Conservation (phyloP, 2,888 invertebrate species). For the Zelleria hepariella region DNA sequence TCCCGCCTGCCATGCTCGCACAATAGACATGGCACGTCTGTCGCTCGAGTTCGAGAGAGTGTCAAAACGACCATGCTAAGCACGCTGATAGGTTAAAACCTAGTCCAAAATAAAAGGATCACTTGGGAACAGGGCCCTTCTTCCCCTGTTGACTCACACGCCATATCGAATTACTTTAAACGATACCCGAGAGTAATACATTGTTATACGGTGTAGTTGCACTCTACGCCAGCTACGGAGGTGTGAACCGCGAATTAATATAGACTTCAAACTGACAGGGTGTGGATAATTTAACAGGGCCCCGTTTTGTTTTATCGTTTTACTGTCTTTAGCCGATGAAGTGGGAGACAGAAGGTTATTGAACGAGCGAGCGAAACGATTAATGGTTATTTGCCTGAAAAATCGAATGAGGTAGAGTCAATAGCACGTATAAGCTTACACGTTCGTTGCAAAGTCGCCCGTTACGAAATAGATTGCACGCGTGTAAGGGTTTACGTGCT, state of each 20-base stretch:
- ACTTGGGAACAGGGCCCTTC: background rate
- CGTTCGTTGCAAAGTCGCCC: too few species aligned
- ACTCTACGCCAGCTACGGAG: background rate
- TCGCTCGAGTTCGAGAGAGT: too few species aligned
- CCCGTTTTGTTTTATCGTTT: background rate
- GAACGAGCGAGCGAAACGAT: background rate
- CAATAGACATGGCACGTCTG: too few species aligned
- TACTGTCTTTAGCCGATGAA: background rate
- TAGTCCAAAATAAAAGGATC: too few species aligned
- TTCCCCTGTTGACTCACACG: constrained; percentile 5
- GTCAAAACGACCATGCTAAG: too few species aligned
- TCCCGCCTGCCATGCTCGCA: too few species aligned
- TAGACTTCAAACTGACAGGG: background rate
- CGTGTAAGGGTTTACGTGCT: too few species aligned
- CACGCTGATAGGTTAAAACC: too few species aligned
- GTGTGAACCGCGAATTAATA: constrained; percentile 4
- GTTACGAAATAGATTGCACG: too few species aligned
- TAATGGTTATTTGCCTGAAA: too few species aligned
- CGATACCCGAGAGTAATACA: background rate
- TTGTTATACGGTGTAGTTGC: background rate
- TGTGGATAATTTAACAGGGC: background rate
- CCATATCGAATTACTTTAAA: constrained; percentile 4
- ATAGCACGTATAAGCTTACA: too few species aligned
- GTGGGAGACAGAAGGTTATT: background rate
- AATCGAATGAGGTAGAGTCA: too few species aligned